Evolutionary conservation across 2,113 vertebrate species (phyloP).

Genomic region (Tor tambroides): DNA sequence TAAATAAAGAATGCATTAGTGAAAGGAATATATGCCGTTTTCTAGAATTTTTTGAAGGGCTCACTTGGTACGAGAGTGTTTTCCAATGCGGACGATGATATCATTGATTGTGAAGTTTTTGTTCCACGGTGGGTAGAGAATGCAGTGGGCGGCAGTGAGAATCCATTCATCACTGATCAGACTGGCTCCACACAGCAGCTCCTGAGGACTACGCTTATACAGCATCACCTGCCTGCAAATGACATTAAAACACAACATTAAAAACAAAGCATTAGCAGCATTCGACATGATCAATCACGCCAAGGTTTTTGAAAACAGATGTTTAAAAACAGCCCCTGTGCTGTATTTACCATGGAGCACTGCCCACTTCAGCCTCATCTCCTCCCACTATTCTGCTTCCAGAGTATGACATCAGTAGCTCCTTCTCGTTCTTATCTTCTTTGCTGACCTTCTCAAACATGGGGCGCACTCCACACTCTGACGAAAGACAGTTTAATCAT

Average conservation of each 20-base stretch:
- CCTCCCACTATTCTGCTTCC: slow-evolving; percentile 82
- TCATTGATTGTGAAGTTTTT: slow-evolving; percentile 88
- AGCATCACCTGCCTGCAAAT: slow-evolving; percentile 94
- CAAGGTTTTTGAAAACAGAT: not conserved
- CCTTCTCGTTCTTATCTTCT: slow-evolving; percentile 75
- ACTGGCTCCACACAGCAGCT: slow-evolving; percentile 94
- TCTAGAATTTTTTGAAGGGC: slow-evolving; percentile 24
- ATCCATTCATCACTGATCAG: slow-evolving; percentile 92
- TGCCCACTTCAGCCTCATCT: slow-evolving; percentile 77
- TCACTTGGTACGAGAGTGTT: slow-evolving; percentile 85
- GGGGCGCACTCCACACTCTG: slow-evolving; percentile 89
- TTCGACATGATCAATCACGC: not conserved
- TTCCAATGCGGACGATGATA: slow-evolving; percentile 90
- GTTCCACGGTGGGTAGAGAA: slow-evolving; percentile 95
- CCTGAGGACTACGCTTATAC: slow-evolving; percentile 88
- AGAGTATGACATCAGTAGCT: slow-evolving; percentile 82
- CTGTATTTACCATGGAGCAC: slow-evolving; percentile 85
- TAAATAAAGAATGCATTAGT: too few relatives aligned
- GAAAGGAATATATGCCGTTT: too few relatives aligned
- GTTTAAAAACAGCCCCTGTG: not conserved
- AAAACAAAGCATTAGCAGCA: not conserved
- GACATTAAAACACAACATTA: not conserved
- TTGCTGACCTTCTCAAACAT: slow-evolving; percentile 81
- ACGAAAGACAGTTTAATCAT: slow-evolving; percentile 32
- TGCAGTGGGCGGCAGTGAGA: slow-evolving; percentile 93